Evolutionary conservation across 2,888 invertebrate genomes (phyloP), one percentile per base, ranked within the genome.

Genomic region (Carterocephalus palaemon): DNA sequence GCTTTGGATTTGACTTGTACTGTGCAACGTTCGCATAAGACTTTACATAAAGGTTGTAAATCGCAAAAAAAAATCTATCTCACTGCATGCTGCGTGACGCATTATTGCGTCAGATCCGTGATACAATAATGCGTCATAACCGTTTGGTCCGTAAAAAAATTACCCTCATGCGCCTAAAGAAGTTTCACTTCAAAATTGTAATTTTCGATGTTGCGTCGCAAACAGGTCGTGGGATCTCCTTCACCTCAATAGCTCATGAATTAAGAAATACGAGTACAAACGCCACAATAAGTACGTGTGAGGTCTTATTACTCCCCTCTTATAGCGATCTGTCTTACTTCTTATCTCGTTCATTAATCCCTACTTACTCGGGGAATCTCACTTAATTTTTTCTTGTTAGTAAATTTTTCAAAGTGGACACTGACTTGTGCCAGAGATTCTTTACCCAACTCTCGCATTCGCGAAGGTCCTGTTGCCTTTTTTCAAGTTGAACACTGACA

Each of bases 301-400:
- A 43, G 43, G 43, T 43, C 43, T 43, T 43, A 43, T 43, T 43
- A 43, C 43, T 43, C 36, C 29, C 23, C 17, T 22, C 29, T 31
- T 37, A 43, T 36, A 36, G 36, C 43, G 31, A 43, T 43, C 43
- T 37, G 43, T 43, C 43, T 43, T 31, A 43, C 29, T 43, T 37
- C 43, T 43, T 43, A 43, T 43, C 43, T 36, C 23, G 36, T 43
- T 43, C 43, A 43, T 43, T 43, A 24, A 43, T 43, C 43, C 43
- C 34, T 43, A 43, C 43, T 36, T 43, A 43, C 43, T 37, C 36
- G 16, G 8, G 29, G 43, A 43, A 43, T 43, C 36, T 43, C 43
- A 13, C 36, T 43, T 36, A 43, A 43, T 43, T 43, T 43, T 34
- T 43, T 43, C 43, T 43, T 43, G 43, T 43, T 43, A 43, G 43